Base-by-base conservation (phyloP, 2,888 invertebrate species). In the Papilio protenor region DNA sequence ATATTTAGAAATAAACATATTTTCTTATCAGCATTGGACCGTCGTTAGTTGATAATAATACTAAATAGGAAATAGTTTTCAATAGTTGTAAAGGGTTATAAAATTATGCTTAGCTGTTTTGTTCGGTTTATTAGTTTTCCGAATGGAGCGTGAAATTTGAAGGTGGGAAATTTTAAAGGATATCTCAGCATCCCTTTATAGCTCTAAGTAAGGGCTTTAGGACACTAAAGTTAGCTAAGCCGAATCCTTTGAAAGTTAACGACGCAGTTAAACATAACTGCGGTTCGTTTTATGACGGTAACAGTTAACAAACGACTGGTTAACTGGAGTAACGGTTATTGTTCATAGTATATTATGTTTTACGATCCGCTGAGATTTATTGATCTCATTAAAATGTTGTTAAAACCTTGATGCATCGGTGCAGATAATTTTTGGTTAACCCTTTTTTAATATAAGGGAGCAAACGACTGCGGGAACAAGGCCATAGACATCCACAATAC, bases 241-340 rank as follows among this genome's bases (percentile, higher is more conserved):
- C 69, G 69, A 77, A 74, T 77, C 77, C 77, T 77, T 77, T 73
- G 73, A 77, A 73, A 77, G 77, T 77, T 77, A 77, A 77, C 77
- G 77, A 74, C 73, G 77, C 73, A 77, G 77, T 77, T 77, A 77
- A 77, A 77, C 74, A 77, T 77, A 70, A 77, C 73, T 77, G 77
- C 73, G 77, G 77, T 74, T 77, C 69, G 73, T 74, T 77, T 77
- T 77, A 77, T 74, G 66, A 77, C 77, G 69, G 77, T 77, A 74
- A 77, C 77, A 59, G 77, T 74, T 77, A 77, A 77, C 77, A 77
- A 77, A 77, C 69, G 77, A 77, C 77, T 77, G 77, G 77, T 77
- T 77, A 77, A 77, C 73, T 77, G 73, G 77, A 77, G 73, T 74
- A 77, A 77, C 69, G 77, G 77, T 77, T 77, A 77, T 77, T 74